These are phyloP conservation scores for Caenorhabditis becei DNA, from an alignment of 2,888 invertebrate genomes.

Conservation along the genomic window DNA sequence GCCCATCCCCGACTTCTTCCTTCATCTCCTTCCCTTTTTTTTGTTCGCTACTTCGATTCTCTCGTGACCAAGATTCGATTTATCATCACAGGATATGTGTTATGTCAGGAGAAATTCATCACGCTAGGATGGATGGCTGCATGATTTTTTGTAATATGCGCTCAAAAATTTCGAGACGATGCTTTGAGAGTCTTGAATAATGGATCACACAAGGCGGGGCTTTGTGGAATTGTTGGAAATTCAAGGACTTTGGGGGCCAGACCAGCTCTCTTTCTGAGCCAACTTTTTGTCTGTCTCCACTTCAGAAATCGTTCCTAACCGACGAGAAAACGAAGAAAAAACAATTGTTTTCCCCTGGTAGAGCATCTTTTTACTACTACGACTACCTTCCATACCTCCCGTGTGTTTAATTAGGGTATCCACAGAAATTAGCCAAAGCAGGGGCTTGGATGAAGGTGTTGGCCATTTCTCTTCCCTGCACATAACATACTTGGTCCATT, in stretches of 20 bases:
- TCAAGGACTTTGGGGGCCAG: conserved; percentile 26
- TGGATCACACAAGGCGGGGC: conserved; percentile 23
- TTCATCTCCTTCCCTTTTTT: conserved; percentile 12
- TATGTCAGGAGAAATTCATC: conserved; percentile 46
- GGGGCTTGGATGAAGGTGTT: neutral
- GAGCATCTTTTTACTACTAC: neutral
- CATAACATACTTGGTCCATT: neutral
- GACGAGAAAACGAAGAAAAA: neutral
- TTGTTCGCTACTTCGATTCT: conserved; percentile 31
- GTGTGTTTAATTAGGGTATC: neutral
- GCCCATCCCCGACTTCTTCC: conserved; percentile 1
- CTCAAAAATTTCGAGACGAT: conserved; percentile 44
- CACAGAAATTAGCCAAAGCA: neutral
- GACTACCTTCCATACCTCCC: neutral
- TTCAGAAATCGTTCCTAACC: neutral
- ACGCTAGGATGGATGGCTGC: conserved; percentile 40
- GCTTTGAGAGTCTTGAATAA: conserved; percentile 58
- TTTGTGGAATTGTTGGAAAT: conserved; percentile 34
- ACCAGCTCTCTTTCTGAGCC: neutral
- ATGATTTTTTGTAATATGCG: conserved; percentile 58
- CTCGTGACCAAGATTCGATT: conserved; percentile 59
- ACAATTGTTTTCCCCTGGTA: conserved; percentile 6
- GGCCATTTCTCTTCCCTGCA: conserved; percentile 8
- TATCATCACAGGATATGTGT: conserved; percentile 54
- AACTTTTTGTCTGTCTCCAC: conserved; percentile 4